Percentiles rank a stretch among this genome's conserved stretches.
Evolutionary conservation across 2,797 vertebrate genomes (phyloP).

Genomic region (Coregonus ussuriensis): DNA sequence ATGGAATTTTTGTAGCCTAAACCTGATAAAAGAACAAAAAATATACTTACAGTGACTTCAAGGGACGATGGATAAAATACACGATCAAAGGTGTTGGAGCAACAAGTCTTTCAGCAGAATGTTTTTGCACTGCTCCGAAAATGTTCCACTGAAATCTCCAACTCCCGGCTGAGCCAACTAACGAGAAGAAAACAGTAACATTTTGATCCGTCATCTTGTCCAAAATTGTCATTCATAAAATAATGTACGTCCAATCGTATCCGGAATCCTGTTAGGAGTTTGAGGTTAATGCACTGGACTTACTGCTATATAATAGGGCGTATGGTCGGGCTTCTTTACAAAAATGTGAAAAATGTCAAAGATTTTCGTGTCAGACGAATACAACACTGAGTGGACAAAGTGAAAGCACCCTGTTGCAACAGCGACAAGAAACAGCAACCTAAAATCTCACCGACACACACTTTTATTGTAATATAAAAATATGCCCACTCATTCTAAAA

Average conservation of each 20-base stretch:
- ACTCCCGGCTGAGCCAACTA: constrained; percentile 84
- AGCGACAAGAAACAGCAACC: constrained; percentile 64
- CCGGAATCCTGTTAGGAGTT: constrained; percentile 42
- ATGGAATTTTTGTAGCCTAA: constrained; percentile 21
- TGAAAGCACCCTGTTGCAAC: constrained; percentile 82
- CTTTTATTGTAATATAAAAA: constrained; percentile 29
- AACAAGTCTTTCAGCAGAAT: constrained; percentile 88
- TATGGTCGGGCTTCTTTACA: constrained; percentile 73
- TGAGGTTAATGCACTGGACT: constrained; percentile 44
- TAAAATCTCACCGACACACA: constrained; percentile 56
- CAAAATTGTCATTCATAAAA: constrained; percentile 54
- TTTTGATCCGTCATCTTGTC: constrained; percentile 88
- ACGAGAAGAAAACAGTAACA: constrained; percentile 81
- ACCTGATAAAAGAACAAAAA: constrained; percentile 11
- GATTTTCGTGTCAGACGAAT: constrained; percentile 79
- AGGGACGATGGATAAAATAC: constrained; percentile 49
- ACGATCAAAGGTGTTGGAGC: constrained; percentile 76
- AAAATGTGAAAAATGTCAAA: constrained; percentile 86
- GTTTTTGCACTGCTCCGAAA: constrained; percentile 89
- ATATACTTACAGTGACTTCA: constrained; percentile 77
- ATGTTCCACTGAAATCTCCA: constrained; percentile 88
- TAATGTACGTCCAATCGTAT: constrained; percentile 44
- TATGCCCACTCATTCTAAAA: constrained; percentile 39
- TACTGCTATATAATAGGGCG: constrained; percentile 68
- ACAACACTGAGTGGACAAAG: constrained; percentile 77